These are phyloP conservation scores for Melanotaenia trifasciata DNA, from an alignment of 2,797 vertebrate species.

Conservation along the genomic window DNA sequence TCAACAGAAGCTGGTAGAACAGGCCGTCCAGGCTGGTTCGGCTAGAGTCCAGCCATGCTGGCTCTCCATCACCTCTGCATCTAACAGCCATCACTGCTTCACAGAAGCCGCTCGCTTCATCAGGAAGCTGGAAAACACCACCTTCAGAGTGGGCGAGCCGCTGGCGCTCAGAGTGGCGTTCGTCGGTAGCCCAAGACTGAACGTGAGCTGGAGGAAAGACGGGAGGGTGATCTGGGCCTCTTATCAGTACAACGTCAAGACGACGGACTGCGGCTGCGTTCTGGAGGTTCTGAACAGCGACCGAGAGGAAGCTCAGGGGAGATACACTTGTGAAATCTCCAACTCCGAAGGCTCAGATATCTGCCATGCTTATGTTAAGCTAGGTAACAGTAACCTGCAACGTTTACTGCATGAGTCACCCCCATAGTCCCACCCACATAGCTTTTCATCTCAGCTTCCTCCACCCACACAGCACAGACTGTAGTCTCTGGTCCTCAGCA, in stretches of 20 bases:
- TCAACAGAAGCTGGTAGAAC: neutral
- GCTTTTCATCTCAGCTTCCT: neutral
- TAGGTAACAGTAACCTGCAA: constrained; percentile 55
- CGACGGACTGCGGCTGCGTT: constrained; percentile 85
- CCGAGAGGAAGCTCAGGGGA: constrained; percentile 85
- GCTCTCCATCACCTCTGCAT: constrained; percentile 22
- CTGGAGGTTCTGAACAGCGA: constrained; percentile 84
- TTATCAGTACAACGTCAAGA: constrained; percentile 87
- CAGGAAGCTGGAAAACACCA: constrained; percentile 89
- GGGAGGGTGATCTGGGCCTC: constrained; percentile 84
- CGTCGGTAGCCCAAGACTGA: constrained; percentile 85
- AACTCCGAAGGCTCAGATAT: constrained; percentile 82
- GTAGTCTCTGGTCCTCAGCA: neutral
- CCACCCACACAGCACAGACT: constrained; percentile 13
- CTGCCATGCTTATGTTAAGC: constrained; percentile 59
- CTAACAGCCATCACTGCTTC: constrained; percentile 53
- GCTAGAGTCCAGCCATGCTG: too few species aligned
- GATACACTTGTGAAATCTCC: constrained; percentile 87
- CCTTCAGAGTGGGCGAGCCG: constrained; percentile 84
- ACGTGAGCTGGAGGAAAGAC: constrained; percentile 90
- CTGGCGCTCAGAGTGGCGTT: constrained; percentile 89
- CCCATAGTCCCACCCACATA: constrained; percentile 17
- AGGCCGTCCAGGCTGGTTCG: too few species aligned
- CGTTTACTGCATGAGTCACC: constrained; percentile 20
- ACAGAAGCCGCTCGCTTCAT: constrained; percentile 84